Percentiles rank a stretch among this genome's conserved stretches.
These are phyloP conservation scores for Onthophagus sagittarius DNA, from an alignment of 2,888 invertebrate genomes.

Conservation along the genomic window DNA sequence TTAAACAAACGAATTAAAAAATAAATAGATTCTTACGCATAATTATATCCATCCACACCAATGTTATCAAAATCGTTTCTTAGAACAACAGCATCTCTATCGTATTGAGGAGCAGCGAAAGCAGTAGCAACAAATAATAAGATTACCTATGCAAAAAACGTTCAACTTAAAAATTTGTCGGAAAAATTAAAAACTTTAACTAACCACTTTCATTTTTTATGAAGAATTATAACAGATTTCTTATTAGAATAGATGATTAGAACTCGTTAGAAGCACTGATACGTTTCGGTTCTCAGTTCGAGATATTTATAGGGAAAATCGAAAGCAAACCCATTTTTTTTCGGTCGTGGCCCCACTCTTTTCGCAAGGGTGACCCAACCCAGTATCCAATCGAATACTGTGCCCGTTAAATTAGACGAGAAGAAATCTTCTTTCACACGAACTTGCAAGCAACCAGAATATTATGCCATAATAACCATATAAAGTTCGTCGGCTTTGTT, in stretches of 20 bases:
- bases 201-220: slow-evolving; percentile 28
- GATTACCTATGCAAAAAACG: background rate
- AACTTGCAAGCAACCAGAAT: background rate
- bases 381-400: background rate
- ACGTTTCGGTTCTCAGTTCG: background rate
- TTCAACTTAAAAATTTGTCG: background rate
- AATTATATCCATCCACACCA: slow-evolving; percentile 46
- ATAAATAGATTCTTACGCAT: slow-evolving; percentile 36
- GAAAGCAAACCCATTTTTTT: slow-evolving; percentile 4
- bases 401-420: background rate
- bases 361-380: background rate
- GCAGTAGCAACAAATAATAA: slow-evolving; percentile 13
- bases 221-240: background rate
- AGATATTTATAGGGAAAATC: slow-evolving; percentile 9
- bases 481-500: too few species aligned
- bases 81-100: slow-evolving; percentile 57
- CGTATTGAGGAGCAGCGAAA: slow-evolving; percentile 27
- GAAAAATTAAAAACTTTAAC: slow-evolving; percentile 8
- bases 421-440: slow-evolving; percentile 19
- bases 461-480: too few species aligned
- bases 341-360: background rate
- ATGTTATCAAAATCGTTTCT: slow-evolving; percentile 60
- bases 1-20: background rate
- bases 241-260: background rate
- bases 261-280: background rate